Evolutionary conservation across 92 coral and sea anemone genomes (phyloP).

Genomic region (Hydrozoanthus gracilis): DNA sequence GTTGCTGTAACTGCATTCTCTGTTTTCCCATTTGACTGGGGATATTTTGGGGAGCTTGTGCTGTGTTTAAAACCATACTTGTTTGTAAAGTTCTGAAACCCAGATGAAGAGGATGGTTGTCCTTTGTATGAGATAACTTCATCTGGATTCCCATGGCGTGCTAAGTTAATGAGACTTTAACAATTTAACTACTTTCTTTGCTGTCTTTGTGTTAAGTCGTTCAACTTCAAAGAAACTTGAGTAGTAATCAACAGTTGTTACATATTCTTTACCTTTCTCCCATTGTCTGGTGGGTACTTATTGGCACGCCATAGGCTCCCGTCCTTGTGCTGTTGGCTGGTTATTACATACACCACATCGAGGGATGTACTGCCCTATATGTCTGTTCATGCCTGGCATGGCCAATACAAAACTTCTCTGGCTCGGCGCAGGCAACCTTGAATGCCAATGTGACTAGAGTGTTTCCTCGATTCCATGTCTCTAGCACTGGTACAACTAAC

Average conservation of each 20-base stretch:
- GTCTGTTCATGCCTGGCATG: too few relatives aligned
- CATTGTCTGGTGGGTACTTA: conserved; percentile 26
- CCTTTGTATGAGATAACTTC: too few relatives aligned
- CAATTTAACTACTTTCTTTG: too few relatives aligned
- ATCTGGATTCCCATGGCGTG: too few relatives aligned
- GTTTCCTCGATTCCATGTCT: not conserved
- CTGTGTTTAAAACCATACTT: too few relatives aligned
- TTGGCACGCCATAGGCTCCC: conserved; percentile 18
- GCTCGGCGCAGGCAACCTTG: not conserved
- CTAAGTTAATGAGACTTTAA: too few relatives aligned
- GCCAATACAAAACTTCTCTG: not conserved
- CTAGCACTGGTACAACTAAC: not conserved
- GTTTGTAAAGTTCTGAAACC: too few relatives aligned
- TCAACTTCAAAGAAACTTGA: not conserved
- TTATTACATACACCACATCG: too few relatives aligned
- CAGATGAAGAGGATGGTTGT: too few relatives aligned
- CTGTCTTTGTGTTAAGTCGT: too few relatives aligned
- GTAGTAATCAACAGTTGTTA: not conserved
- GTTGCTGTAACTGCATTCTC: too few relatives aligned
- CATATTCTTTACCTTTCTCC: conserved; percentile 44
- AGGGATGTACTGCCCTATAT: too few relatives aligned
- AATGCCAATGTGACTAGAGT: not conserved
- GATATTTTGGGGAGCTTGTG: not conserved
- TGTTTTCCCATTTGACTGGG: not conserved
- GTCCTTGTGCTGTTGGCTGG: not conserved